A percentile compares a stretch with the other conserved stretches of the same genome.
These are phyloP conservation scores for Spongilla lacustris DNA, from an alignment of 37 sponge, comb jelly and placozoan species.

Conservation along the genomic window DNA sequence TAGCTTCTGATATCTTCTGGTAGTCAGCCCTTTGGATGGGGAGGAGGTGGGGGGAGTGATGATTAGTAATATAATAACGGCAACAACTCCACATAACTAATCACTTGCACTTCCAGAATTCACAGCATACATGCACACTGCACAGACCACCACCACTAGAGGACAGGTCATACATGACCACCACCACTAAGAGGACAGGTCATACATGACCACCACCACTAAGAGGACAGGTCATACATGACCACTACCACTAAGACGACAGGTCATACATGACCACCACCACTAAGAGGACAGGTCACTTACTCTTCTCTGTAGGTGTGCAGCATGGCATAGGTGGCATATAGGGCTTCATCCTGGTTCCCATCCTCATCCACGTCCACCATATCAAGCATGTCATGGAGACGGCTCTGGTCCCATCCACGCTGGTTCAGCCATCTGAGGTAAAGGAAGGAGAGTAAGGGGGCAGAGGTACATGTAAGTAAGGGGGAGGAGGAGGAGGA, in stretches of 20 bases:
- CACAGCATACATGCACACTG: too few species aligned
- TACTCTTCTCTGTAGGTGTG: constrained; percentile 69
- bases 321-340: constrained; percentile 78
- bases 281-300: neutral
- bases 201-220: too few species aligned
- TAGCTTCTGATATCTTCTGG: constrained; percentile 52
- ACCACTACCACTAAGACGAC: too few species aligned
- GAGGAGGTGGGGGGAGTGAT: neutral
- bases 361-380: constrained; percentile 17
- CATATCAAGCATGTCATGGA: constrained; percentile 10
- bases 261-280: too few species aligned
- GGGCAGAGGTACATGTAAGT: neutral
- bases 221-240: too few species aligned
- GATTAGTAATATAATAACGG: neutral
- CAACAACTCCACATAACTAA: too few species aligned
- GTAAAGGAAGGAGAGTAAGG: neutral
- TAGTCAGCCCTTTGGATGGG: constrained; percentile 41
- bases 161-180: too few species aligned
- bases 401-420: constrained; percentile 25
- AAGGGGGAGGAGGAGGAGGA: neutral
- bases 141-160: too few species aligned
- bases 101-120: too few species aligned
- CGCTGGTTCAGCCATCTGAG: constrained; percentile 50
- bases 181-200: too few species aligned
- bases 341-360: constrained; percentile 57